A percentile compares a stretch with the other conserved stretches of the same genome.
Conservation (phyloP, 2,113 vertebrate genomes). For the Furnarius figulus region DNA sequence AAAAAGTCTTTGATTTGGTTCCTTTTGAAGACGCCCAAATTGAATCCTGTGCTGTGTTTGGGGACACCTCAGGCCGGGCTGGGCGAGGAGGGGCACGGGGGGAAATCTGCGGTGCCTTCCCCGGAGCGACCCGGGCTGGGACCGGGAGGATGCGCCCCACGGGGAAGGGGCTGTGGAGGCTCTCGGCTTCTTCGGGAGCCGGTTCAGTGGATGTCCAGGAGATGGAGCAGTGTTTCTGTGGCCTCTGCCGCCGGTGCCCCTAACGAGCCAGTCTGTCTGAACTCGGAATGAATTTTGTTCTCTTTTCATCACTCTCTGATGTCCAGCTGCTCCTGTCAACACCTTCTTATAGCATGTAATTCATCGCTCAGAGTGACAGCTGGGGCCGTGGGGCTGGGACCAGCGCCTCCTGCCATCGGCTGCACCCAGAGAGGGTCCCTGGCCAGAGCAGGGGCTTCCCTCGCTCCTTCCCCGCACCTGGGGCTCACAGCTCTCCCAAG, state of each 20-base stretch:
- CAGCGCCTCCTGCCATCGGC: conserved; percentile 86
- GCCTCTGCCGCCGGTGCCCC: conserved; percentile 58
- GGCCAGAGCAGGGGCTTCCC: conserved; percentile 51
- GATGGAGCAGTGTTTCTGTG: conserved; percentile 72
- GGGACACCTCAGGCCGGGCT: background rate
- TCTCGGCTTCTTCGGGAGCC: background rate
- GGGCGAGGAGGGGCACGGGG: background rate
- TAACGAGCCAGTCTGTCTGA: conserved; percentile 82
- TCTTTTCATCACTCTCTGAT: conserved; percentile 92
- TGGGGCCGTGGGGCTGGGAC: conserved; percentile 87
- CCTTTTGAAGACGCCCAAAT: background rate
- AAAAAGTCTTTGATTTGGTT: conserved; percentile 13
- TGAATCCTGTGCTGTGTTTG: background rate
- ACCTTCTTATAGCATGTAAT: conserved; percentile 94
- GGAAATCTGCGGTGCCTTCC: too few species aligned
- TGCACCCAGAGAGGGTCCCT: conserved; percentile 76
- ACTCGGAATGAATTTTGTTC: conserved; percentile 88
- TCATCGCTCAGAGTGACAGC: conserved; percentile 92
- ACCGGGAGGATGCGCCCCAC: background rate
- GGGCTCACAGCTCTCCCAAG: conserved; percentile 32
- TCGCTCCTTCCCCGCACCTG: conserved; percentile 48
- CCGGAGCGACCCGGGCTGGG: background rate
- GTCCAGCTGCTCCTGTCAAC: conserved; percentile 99
- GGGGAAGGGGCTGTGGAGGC: background rate
- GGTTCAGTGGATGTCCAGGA: conserved; percentile 62